Conservation (phyloP, 2,113 vertebrate species). For the Turnix velox region DNA sequence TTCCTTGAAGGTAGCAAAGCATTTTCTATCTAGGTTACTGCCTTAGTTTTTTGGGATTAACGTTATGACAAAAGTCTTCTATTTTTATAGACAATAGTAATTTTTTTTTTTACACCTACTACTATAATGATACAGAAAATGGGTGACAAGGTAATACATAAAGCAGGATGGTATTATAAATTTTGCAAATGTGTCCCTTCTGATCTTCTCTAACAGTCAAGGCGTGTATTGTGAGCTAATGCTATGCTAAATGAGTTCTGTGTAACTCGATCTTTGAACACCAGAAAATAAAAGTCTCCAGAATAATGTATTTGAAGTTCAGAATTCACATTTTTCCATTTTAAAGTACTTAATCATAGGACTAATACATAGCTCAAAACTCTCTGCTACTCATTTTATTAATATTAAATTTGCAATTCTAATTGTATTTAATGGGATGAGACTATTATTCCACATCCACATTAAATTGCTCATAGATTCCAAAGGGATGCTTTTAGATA, state of each 20-base stretch:
- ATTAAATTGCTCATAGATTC: background rate
- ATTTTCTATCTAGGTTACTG: background rate
- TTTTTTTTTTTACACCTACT: background rate
- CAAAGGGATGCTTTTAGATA: background rate
- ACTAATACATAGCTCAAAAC: background rate
- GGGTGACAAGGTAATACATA: background rate
- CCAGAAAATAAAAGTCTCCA: background rate
- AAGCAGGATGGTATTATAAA: background rate
- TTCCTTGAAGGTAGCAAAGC: background rate
- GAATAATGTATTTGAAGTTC: background rate
- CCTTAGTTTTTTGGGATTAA: background rate
- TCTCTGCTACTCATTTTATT: background rate
- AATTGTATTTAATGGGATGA: background rate
- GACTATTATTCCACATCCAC: background rate
- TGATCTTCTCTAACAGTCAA: background rate
- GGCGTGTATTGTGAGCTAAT: background rate
- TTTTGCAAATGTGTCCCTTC: background rate
- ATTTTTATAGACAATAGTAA: too few species aligned
- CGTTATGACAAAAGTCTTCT: background rate
- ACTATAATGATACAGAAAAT: background rate
- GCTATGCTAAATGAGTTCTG: background rate
- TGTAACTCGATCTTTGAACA: background rate
- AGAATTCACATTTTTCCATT: background rate
- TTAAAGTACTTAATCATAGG: background rate
- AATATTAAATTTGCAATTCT: background rate